Evolutionary conservation across 2,113 vertebrate genomes (phyloP), one percentile per base, ranked within the genome.

Genomic region (Poeciliopsis prolifica): DNA sequence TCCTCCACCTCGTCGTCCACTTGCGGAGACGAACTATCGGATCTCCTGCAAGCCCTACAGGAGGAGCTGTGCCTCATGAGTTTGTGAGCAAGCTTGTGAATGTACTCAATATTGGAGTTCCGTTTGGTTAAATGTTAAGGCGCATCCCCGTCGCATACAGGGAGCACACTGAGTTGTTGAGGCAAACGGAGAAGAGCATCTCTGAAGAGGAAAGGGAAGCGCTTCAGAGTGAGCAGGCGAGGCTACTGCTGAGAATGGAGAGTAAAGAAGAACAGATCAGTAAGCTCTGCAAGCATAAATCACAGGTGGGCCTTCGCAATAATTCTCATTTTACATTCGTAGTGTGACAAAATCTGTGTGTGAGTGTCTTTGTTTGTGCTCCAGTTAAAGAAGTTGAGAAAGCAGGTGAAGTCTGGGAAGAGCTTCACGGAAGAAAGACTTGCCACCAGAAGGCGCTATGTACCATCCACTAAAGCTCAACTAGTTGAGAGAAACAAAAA

Each of bases 31-130:
- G 97, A 97, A 61, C 89, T 99, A 1, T 94, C 95, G 0, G 97
- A 98, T 70, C 94, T 99, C 72, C 80, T 99, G 74, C 92, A 95
- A 81, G 95, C 95, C 0, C 88, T 99, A 3, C 96, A 97, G 88
- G 97, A 98, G 75, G 97, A 99, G 90, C 97, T 98, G 80, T 95
- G 93, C 66, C 95, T 96, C 77, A 97, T 99, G 96, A 97, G 94
- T 91, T 94, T 96, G 98, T 99, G 88, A 97, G 97, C 96, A 26
- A 33, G 5, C 4, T 76, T 14, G 24, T 9, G 61, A n/a, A 8
- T 58, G 5, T 19, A 42, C 1, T 65, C 1, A 1, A 14, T 58
- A 2, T 37, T 35, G 26, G 29, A 65, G 24, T n/a, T n/a, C 12
- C 6, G 6, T 40, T 66, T 44, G 11, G 62, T 15, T 30, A 54